Percentiles rank a stretch among this genome's conserved stretches.
These are phyloP conservation scores for Cordilura impudica DNA, from an alignment of 2,888 invertebrate genomes.

Conservation along the genomic window DNA sequence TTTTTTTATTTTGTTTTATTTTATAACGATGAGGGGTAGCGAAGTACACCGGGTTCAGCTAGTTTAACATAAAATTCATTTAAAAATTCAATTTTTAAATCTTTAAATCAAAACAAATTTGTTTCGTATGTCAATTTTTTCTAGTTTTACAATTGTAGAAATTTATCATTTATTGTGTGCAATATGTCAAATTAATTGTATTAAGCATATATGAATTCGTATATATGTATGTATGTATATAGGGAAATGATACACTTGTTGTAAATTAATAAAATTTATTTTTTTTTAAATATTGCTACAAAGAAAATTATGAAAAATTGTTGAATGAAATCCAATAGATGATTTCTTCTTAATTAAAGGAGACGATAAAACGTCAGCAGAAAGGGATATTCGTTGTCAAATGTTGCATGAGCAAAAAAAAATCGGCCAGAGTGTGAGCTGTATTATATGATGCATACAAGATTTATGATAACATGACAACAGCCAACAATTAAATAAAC, in stretches of 20 bases:
- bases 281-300: slow-evolving; percentile 17
- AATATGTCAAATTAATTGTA: slow-evolving; percentile 26
- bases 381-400: slow-evolving; percentile 10
- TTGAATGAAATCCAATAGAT: slow-evolving; percentile 54
- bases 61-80: no score
- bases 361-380: background rate
- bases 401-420: background rate
- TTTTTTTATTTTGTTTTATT: no score
- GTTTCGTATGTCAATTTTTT: slow-evolving; percentile 39
- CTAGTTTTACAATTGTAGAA: slow-evolving; percentile 52
- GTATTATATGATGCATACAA: slow-evolving; percentile 45
- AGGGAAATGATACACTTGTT: slow-evolving; percentile 34
- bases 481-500: slow-evolving; percentile 51
- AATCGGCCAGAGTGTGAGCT: background rate
- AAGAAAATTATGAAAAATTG: slow-evolving; percentile 12
- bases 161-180: slow-evolving; percentile 43
- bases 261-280: slow-evolving; percentile 38
- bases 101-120: slow-evolving; percentile 37
- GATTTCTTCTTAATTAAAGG: slow-evolving; percentile 38
- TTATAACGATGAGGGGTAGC: no score
- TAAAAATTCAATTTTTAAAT: no score
- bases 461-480: slow-evolving; percentile 56
- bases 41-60: no score
- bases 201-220: background rate
- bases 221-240: background rate